Evolutionary conservation across 2,797 vertebrate genomes (phyloP), one percentile per base, ranked within the genome.

Genomic region (Poeciliopsis paucimaculata): DNA sequence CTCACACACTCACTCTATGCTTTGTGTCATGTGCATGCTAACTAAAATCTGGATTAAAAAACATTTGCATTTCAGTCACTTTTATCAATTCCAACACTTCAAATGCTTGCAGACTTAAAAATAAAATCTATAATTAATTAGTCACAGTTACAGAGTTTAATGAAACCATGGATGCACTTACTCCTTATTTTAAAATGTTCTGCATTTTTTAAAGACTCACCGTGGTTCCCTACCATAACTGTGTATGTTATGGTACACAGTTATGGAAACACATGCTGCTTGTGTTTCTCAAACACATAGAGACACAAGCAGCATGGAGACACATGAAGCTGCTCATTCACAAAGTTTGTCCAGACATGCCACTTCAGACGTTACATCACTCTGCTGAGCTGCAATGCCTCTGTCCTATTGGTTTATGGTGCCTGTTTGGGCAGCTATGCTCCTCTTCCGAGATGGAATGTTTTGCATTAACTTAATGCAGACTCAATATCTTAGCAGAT

Each of bases 391-490:
- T 73, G 89, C 85, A 94, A 92, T 76, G 51, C 73, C 73, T 71
- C 73, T 82, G 68, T 15, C 4, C 34, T 91, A 79, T 94, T 93
- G 81, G 90, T 72, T 95, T 91, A 93, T 87, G 18, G 18, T 45
- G 9, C 34, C 20, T 20, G 57, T 64, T 28, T 75, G 79, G 51
- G 64, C 80, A 80, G 79, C 82, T 74, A 73, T 46, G 76, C 73
- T 62, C 60, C 46, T 12, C 68, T 72, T 84, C 81, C 55, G 66
- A 74, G 70, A 82, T 45, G n/a, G 18, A 13, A 64, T 20, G 34
- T 36, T 64, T 36, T 9, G 9, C 1, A 64, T 64, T 11, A 36
- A 36, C 62, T 20, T 64, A 64, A 20, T 64, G 34, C 62, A 64
- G 34, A 64, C 7, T 20, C 62, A 8, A 23, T 3, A 31, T 10